A percentile compares a stretch with the other conserved stretches of the same genome.
phyloP scores from a whole-genome alignment of 2,113 vertebrate species.

The Heloderma charlesbogerti region DNA sequence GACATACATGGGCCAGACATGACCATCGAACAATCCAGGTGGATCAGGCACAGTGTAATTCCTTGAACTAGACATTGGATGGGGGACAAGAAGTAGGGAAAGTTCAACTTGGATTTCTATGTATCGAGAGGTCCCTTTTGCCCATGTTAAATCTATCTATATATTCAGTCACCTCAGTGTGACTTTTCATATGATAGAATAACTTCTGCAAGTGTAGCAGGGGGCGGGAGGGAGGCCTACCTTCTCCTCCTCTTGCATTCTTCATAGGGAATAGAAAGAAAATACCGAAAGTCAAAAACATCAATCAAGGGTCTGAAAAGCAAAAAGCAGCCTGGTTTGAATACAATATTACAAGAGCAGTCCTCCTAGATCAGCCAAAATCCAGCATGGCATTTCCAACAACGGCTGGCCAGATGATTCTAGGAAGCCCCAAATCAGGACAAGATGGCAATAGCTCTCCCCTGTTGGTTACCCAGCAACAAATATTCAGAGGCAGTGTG shows the following conservation, averaged over 20 bases:
- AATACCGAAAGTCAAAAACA: slow-evolving; percentile 88
- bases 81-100: background rate
- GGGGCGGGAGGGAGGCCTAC: slow-evolving; percentile 70
- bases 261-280: slow-evolving; percentile 94
- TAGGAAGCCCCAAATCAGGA: background rate
- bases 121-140: background rate
- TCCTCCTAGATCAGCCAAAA: background rate
- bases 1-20: slow-evolving; percentile 96
- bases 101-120: background rate
- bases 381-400: background rate
- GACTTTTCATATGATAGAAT: background rate
- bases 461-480: background rate
- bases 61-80: slow-evolving; percentile 79
- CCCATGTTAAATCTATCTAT: background rate
- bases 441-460: background rate
- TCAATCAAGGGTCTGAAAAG: slow-evolving; percentile 89
- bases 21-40: slow-evolving; percentile 92
- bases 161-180: background rate
- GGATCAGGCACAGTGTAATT: slow-evolving; percentile 91
- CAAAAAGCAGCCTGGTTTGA: background rate
- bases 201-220: background rate
- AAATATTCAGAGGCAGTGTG: background rate
- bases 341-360: background rate
- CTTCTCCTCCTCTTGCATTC: slow-evolving; percentile 94
- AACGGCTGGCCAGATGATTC: background rate